These are phyloP conservation scores for Neosalanx taihuensis DNA, from an alignment of 2,797 vertebrate genomes.

Conservation along the genomic window DNA sequence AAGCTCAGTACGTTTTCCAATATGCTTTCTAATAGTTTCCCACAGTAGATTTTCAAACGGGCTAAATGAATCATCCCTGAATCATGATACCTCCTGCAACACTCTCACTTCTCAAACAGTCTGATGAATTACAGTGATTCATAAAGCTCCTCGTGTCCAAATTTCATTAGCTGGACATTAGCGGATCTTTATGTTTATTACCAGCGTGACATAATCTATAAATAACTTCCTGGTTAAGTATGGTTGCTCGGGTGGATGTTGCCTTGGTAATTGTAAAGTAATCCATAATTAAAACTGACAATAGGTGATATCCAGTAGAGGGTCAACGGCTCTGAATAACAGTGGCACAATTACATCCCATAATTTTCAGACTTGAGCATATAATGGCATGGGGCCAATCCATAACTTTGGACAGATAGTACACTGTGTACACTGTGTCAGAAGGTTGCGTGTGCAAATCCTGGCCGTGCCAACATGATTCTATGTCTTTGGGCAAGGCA, in stretches of 20 bases:
- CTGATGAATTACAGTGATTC: conserved; percentile 97
- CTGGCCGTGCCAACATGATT: too few species aligned
- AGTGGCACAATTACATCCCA: conserved; percentile 89
- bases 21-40: not conserved
- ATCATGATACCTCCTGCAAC: conserved; percentile 66
- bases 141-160: conserved; percentile 96
- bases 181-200: conserved; percentile 98
- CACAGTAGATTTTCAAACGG: conserved; percentile 43
- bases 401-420: not conserved
- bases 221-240: conserved; percentile 93
- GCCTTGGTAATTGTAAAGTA: conserved; percentile 89
- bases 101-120: conserved; percentile 77
- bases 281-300: conserved; percentile 97
- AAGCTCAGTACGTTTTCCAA: too few species aligned
- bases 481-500: too few species aligned
- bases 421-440: not conserved
- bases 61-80: conserved; percentile 91
- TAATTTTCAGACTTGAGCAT: conserved; percentile 57
- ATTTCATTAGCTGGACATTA: conserved; percentile 99
- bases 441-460: too few species aligned
- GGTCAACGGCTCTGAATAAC: conserved; percentile 95
- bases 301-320: conserved; percentile 89
- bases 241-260: conserved; percentile 80
- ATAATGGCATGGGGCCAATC: conserved; percentile 10
- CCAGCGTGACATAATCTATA: conserved; percentile 96